Base-by-base conservation (phyloP, 37 sponge, comb jelly and placozoan species). In the Chondrilla cf. caribensis region DNA sequence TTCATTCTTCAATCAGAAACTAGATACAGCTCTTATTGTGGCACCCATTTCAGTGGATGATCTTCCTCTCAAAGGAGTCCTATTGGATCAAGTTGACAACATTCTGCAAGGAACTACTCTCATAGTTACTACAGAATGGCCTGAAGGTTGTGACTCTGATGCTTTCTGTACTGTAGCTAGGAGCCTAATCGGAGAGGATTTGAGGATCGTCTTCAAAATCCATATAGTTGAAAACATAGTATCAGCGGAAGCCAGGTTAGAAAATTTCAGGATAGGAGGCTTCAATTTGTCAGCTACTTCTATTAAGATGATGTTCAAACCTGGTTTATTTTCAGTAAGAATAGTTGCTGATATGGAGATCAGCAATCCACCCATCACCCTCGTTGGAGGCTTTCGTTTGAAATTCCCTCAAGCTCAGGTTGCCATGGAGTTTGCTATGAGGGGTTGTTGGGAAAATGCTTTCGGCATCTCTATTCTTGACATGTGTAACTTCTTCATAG, bases 391-490 rank as follows among this genome's bases (percentile, higher is more conserved):
- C 1, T 11, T 83, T 21, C 19, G 59, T 17, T 28, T 75, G 11
- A 58, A 26, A 7, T 5, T 42, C 1, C 19, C 44, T 11, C 29
- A 42, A 35, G 26, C 32, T 2, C 32, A 31, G 21, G 60, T 83
- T 14, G 58, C 28, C 3, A 38, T 83, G 38, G 77, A 83, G 31
- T 25, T 54, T 15, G n/a, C 75, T 8, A 71, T 83, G 62, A 58
- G 54, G 66, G 70, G 82, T 19, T 82, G 82, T 57, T 82, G 82
- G 82, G 17, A 82, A 1, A 29, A 26, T 25, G 60, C 84, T 19
- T 83, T 83, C 58, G 77, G 77, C 0, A 21, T 58, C 24, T 24
- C 58, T 21, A 17, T 22, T 14, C n/a, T n/a, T n/a, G 72, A 38
- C 42, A 58, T 83, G 15, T 83, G 84, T 41, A 72, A 73, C 54